Evolutionary conservation across 2,888 invertebrate species (phyloP).

Genomic region (Magallana nippona): DNA sequence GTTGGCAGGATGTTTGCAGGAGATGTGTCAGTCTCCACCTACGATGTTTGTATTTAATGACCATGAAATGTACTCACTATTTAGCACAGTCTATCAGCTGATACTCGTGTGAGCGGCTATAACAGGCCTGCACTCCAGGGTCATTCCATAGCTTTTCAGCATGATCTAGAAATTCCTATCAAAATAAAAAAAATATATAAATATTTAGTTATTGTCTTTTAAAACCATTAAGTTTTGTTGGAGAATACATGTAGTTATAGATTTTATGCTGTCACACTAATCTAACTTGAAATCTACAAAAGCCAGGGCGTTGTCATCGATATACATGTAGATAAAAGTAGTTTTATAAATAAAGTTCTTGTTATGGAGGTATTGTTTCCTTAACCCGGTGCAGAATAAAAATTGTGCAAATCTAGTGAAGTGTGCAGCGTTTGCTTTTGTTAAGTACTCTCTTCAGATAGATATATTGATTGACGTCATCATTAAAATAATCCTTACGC

Average conservation of each 20-base stretch:
- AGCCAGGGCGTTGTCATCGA: no score
- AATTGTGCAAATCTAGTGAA: background rate
- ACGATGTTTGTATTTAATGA: background rate
- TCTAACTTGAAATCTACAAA: no score
- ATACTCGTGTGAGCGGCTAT: conserved; percentile 87
- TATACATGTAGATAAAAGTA: no score
- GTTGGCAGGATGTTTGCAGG: background rate
- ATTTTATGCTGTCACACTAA: no score
- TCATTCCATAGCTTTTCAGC: conserved; percentile 87
- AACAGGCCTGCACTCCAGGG: conserved; percentile 86
- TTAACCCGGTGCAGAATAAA: no score
- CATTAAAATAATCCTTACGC: conserved; percentile 52
- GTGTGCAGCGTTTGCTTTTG: background rate
- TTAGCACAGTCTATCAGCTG: conserved; percentile 90
- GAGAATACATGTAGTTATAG: no score
- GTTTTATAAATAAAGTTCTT: no score
- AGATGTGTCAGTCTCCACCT: background rate
- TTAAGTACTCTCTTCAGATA: background rate
- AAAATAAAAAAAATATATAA: background rate
- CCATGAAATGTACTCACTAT: conserved; percentile 84
- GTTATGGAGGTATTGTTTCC: no score
- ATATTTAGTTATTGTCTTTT: no score
- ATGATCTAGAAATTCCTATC: conserved; percentile 87
- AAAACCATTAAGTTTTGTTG: no score
- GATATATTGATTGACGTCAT: background rate